phyloP scores from a whole-genome alignment of 1,140 invertebrate genomes.

The Sipha flava region DNA sequence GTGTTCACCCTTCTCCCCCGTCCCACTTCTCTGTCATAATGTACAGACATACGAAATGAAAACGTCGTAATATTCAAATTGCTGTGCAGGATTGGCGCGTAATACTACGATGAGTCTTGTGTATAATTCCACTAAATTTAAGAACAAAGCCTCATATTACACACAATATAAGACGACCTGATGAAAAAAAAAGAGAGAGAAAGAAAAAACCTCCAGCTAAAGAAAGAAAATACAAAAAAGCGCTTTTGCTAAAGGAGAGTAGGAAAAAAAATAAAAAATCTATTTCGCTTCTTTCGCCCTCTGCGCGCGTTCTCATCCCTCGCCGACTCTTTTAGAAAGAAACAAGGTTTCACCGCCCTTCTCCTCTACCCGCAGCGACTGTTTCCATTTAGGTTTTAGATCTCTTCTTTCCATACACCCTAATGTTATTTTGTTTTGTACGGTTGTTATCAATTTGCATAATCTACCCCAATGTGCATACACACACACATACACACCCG shows the following conservation, averaged over 20 bases:
- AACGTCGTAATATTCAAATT: slow-evolving; percentile 25
- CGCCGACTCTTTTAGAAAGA: background rate
- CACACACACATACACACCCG: background rate
- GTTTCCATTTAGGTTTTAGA: slow-evolving; percentile 31
- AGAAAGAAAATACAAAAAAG: slow-evolving; percentile 1
- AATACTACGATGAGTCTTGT: background rate
- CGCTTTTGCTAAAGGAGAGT: background rate
- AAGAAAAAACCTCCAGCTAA: background rate
- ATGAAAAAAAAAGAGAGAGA: slow-evolving; percentile 1
- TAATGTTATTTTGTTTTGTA: slow-evolving; percentile 33
- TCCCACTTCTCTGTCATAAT: background rate
- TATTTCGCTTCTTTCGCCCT: background rate
- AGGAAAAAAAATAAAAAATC: slow-evolving; percentile 5
- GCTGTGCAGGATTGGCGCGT: background rate
- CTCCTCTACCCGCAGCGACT: background rate
- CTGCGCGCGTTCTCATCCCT: background rate
- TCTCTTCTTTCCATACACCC: slow-evolving; percentile 29
- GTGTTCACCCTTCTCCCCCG: background rate
- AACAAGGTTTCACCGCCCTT: background rate
- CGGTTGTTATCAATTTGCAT: slow-evolving; percentile 33
- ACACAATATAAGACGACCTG: slow-evolving; percentile 6
- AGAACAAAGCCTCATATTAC: slow-evolving; percentile 24
- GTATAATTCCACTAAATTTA: slow-evolving; percentile 29
- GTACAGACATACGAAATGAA: slow-evolving; percentile 5
- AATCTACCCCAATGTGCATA: background rate